Percentiles rank a stretch among this genome's conserved stretches.
Conservation (phyloP, 2,888 invertebrate genomes). For the Ecliptopera silaceata region DNA sequence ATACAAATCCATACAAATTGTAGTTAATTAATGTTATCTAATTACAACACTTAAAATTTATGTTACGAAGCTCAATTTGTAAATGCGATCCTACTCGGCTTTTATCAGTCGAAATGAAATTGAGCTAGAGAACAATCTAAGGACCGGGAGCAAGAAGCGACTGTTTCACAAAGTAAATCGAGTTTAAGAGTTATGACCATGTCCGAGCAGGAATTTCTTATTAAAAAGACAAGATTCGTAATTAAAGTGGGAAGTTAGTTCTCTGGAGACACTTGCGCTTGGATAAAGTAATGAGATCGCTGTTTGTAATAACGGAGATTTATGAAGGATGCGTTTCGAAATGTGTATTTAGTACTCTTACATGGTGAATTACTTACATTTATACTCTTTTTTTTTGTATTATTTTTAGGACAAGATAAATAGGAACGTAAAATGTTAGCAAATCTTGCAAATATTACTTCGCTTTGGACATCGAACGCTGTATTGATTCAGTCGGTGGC, state of each 20-base stretch:
- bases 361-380: neutral
- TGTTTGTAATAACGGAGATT: conserved; percentile 24
- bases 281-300: conserved; percentile 29
- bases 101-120: conserved; percentile 25
- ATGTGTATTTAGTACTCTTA: neutral
- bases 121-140: conserved; percentile 22
- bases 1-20: too few relatives aligned
- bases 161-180: conserved; percentile 37
- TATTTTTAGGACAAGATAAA: neutral
- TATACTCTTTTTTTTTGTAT: neutral
- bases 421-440: neutral
- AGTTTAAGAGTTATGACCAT: conserved; percentile 41
- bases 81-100: neutral
- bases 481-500: too few relatives aligned
- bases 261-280: conserved; percentile 31
- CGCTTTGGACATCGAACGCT: too few relatives aligned
- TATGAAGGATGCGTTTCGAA: conserved; percentile 6
- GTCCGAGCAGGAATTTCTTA: conserved; percentile 37
- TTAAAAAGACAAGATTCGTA: conserved; percentile 40
- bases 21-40: too few relatives aligned
- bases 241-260: conserved; percentile 40
- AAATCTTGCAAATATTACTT: neutral
- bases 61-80: too few relatives aligned
- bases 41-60: too few relatives aligned
- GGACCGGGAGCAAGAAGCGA: conserved; percentile 26